Conservation (phyloP, 2,797 vertebrate species). For the Hoplostethus mediterraneus region DNA sequence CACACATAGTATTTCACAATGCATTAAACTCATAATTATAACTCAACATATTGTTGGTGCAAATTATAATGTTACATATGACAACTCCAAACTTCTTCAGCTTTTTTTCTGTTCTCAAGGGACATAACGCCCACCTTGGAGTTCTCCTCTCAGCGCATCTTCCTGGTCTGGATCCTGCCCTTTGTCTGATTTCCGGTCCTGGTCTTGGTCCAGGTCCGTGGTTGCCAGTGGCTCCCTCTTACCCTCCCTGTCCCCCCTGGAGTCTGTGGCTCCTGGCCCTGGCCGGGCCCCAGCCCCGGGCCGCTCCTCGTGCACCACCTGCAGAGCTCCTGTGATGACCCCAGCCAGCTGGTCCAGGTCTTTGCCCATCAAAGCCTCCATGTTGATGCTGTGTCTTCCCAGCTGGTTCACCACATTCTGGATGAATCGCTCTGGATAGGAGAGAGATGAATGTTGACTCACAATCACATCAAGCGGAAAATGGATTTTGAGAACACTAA, state of each 20-base stretch:
- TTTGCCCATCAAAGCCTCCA: slow-evolving; percentile 81
- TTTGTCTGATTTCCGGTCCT: slow-evolving; percentile 57
- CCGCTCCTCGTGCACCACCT: slow-evolving; percentile 70
- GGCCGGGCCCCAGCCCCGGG: slow-evolving; percentile 45
- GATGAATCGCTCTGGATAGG: slow-evolving; percentile 85
- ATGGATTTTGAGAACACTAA: neutral
- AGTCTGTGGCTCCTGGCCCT: slow-evolving; percentile 43
- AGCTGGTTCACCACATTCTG: slow-evolving; percentile 88
- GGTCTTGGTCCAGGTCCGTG: slow-evolving; percentile 47
- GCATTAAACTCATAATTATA: neutral
- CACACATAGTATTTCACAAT: neutral
- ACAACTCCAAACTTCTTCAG: neutral
- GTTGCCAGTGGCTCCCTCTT: slow-evolving; percentile 54
- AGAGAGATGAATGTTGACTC: neutral
- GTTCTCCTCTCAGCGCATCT: slow-evolving; percentile 46
- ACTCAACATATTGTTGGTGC: slow-evolving; percentile 25
- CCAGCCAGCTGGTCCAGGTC: slow-evolving; percentile 86
- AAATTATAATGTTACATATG: neutral
- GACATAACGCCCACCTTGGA: slow-evolving; percentile 59
- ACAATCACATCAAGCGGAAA: neutral
- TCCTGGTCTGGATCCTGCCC: slow-evolving; percentile 50
- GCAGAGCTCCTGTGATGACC: slow-evolving; percentile 83
- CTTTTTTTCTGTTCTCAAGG: slow-evolving; percentile 8
- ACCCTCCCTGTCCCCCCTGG: slow-evolving; percentile 52
- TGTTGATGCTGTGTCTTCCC: slow-evolving; percentile 82